Evolutionary conservation across 2,797 vertebrate species (phyloP).

Genomic region (Aselliscus stoliczkanus): DNA sequence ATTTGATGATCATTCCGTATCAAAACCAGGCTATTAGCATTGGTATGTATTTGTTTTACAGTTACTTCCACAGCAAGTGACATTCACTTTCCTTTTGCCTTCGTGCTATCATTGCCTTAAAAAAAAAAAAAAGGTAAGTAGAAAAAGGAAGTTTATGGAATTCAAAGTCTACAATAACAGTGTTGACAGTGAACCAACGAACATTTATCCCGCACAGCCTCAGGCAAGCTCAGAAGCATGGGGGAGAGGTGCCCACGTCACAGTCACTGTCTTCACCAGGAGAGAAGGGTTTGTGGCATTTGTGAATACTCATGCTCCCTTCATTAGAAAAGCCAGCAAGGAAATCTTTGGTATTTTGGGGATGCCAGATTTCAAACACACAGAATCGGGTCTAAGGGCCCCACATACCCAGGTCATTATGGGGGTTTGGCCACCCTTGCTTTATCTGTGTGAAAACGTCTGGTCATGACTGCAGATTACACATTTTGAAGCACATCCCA

Average conservation of each 20-base stretch:
- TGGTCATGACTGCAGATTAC: accelerated
- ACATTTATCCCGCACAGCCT: background rate
- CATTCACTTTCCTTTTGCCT: background rate
- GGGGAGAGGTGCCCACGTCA: background rate
- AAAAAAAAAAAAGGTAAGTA: background rate
- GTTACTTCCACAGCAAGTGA: background rate
- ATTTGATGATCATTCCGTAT: background rate
- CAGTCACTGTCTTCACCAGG: background rate
- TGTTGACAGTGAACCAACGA: too few species aligned
- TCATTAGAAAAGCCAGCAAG: background rate
- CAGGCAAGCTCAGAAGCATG: accelerated
- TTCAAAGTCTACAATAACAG: background rate
- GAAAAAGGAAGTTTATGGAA: background rate
- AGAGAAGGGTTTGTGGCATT: background rate
- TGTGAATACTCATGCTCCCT: background rate
- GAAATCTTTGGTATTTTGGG: background rate
- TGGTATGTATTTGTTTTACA: background rate
- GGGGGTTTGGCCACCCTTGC: background rate
- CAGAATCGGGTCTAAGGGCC: background rate
- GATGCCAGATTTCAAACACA: background rate
- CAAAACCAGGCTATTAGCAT: background rate
- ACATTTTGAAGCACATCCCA: background rate
- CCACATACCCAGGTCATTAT: background rate
- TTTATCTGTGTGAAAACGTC: background rate
- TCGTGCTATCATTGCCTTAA: background rate